Base-by-base conservation (phyloP, 1,140 invertebrate species). In the Aleiodes sp. region DNA sequence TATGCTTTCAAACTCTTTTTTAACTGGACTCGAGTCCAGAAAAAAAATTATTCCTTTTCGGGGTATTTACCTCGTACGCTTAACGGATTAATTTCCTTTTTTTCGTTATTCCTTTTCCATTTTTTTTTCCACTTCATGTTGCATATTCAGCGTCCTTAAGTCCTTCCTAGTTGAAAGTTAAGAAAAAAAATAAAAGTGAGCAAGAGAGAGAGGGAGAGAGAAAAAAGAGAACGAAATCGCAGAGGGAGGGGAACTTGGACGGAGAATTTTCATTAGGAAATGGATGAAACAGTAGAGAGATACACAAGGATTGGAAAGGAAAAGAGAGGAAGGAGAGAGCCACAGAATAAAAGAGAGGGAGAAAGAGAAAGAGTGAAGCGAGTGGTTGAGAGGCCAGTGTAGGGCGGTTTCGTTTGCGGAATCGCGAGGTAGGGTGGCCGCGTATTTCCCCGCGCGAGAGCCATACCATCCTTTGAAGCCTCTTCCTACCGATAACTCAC, bases 231-330 rank as follows among this genome's bases (percentile, higher is more conserved):
- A 73, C n/a, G n/a, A n/a, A 75, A 74, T 77, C 77, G 35, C 7
- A 46, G 37, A 31, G n/a, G 46, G 12, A 7, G 28, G 24, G 52
- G 21, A 29, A 28, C 21, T 26, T 29, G 78, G 24, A 29, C 16
- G 56, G 56, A 29, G 56, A n/a, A 59, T 59, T 84, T 84, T 86
- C 84, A 85, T 85, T 84, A 85, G 82, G 82, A 86, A 86, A 86
- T 86, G 84, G 83, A 85, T 82, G 83, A 83, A 85, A 86, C 82
- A 84, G 82, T 83, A 78, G 82, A 79, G 62, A 64, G 41, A 80
- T 76, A 79, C 73, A 80, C 73, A 78, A 77, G 80, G 81, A 83
- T 81, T 78, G 78, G 79, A 84, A 83, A 81, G 76, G 62, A 59
- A 69, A 69, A 41, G 46, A 60, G 56, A 9, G 46, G 33, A 31